These are phyloP conservation scores for Cremastobaeus sp. DNA, from an alignment of 2,888 invertebrate genomes.

Conservation along the genomic window DNA sequence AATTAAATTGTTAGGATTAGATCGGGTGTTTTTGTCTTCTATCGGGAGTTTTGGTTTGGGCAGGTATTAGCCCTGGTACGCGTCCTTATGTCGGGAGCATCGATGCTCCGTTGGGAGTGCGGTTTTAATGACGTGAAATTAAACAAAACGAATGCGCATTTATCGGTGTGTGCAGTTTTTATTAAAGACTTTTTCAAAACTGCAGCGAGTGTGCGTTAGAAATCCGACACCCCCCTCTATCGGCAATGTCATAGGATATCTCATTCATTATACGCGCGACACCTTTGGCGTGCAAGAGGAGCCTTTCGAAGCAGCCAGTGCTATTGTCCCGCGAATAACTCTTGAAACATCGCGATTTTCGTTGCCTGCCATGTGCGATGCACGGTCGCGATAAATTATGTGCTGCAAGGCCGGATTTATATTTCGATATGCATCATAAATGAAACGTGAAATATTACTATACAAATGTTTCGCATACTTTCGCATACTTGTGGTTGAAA, in stretches of 20 bases:
- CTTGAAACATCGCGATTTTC: slow-evolving; percentile 61
- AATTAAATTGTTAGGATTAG: too few species aligned
- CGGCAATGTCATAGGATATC: slow-evolving; percentile 67
- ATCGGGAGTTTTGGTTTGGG: too few species aligned
- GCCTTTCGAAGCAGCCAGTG: slow-evolving; percentile 58
- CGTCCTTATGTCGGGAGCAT: too few species aligned
- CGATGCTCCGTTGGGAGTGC: too few species aligned
- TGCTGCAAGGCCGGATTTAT: slow-evolving; percentile 38
- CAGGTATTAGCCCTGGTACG: too few species aligned
- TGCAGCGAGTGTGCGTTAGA: slow-evolving; percentile 62
- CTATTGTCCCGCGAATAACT: slow-evolving; percentile 62
- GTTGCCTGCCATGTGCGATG: slow-evolving; percentile 51
- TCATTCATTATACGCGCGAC: slow-evolving; percentile 69
- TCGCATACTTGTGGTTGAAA: too few species aligned
- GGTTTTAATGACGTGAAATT: too few species aligned
- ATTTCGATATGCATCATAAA: slow-evolving; percentile 33
- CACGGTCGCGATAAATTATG: slow-evolving; percentile 55
- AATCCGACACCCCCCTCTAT: slow-evolving; percentile 66
- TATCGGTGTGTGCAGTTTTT: too few species aligned
- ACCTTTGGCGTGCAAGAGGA: slow-evolving; percentile 64
- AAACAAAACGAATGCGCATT: too few species aligned
- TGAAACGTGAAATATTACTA: slow-evolving; percentile 16
- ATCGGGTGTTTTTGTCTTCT: too few species aligned
- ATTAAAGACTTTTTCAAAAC: slow-evolving; percentile 40
- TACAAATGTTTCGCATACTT: slow-evolving; percentile 1